phyloP scores from a whole-genome alignment of 1,140 invertebrate genomes.

The Elymnias hypermnestra region DNA sequence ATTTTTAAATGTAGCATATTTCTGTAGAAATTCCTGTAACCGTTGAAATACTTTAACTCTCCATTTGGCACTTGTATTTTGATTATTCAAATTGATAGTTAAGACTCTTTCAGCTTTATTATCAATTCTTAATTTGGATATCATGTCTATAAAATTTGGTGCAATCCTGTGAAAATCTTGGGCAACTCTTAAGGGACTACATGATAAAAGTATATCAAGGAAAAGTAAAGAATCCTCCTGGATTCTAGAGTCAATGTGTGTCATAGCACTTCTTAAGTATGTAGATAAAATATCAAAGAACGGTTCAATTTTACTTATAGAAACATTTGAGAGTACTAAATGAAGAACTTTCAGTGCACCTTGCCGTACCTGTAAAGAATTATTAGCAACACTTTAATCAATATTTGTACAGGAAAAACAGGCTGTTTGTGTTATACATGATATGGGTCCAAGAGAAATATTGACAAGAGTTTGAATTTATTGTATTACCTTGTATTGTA shows the following conservation, averaged over 20 bases:
- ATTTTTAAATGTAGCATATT: slow-evolving; percentile 47
- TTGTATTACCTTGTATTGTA: no score
- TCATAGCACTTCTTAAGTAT: slow-evolving; percentile 91
- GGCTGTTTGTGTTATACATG: no score
- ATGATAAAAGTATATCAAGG: slow-evolving; percentile 82
- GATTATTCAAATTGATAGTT: slow-evolving; percentile 79
- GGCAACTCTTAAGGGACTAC: slow-evolving; percentile 79
- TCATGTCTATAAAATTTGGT: slow-evolving; percentile 87
- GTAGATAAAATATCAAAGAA: slow-evolving; percentile 86
- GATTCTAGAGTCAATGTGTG: slow-evolving; percentile 86
- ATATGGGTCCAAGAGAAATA: no score
- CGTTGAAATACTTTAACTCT: slow-evolving; percentile 83
- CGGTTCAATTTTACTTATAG: slow-evolving; percentile 74
- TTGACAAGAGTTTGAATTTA: no score
- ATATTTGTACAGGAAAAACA: not conserved
- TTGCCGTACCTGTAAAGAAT: slow-evolving; percentile 79
- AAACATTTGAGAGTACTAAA: slow-evolving; percentile 77
- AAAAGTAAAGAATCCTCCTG: slow-evolving; percentile 88
- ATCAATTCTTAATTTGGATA: slow-evolving; percentile 81
- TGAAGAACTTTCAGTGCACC: slow-evolving; percentile 82
- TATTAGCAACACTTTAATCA: not conserved
- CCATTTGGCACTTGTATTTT: slow-evolving; percentile 84
- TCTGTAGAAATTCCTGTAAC: slow-evolving; percentile 78
- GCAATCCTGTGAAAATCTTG: slow-evolving; percentile 82
- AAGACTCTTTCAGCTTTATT: slow-evolving; percentile 79